Conservation (phyloP, 2,113 vertebrate genomes). For the Amphiprion percula region DNA sequence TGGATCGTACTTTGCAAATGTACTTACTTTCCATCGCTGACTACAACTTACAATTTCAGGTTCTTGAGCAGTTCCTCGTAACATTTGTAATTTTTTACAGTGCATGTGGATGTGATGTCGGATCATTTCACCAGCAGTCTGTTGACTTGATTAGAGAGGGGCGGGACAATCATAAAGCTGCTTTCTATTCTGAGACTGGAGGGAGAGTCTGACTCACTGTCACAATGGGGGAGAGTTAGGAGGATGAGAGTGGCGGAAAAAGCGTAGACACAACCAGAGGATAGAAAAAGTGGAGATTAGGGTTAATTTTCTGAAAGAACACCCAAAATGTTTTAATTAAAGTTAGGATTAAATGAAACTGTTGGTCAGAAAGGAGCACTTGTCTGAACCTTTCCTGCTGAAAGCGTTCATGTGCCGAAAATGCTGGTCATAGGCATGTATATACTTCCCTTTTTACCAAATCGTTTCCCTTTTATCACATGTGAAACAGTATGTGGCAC, state of each 20-base stretch:
- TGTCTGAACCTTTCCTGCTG: too few relatives aligned
- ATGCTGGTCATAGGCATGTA: too few relatives aligned
- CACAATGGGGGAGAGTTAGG: conserved; percentile 36
- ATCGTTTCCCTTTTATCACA: neutral
- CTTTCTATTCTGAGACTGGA: conserved; percentile 68
- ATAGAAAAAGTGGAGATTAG: neutral
- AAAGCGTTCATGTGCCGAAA: too few relatives aligned
- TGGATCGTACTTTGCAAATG: too few relatives aligned
- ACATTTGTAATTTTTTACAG: conserved; percentile 10
- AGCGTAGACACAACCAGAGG: neutral
- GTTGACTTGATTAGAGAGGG: conserved; percentile 57
- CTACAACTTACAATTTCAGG: neutral
- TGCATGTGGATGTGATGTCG: conserved; percentile 27
- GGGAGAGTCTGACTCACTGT: conserved; percentile 79
- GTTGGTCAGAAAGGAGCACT: too few relatives aligned
- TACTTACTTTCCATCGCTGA: neutral
- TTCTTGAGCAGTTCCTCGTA: neutral
- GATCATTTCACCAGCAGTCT: conserved; percentile 38
- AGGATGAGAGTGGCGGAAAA: conserved; percentile 19
- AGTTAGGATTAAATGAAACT: too few relatives aligned
- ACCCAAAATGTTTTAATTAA: too few relatives aligned
- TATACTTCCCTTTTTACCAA: too few relatives aligned
- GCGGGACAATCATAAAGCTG: conserved; percentile 54
- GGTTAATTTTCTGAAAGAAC: neutral
- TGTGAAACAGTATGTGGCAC: neutral